Evolutionary conservation across 1,140 invertebrate genomes (phyloP).

Genomic region (Sycobia sp.): DNA sequence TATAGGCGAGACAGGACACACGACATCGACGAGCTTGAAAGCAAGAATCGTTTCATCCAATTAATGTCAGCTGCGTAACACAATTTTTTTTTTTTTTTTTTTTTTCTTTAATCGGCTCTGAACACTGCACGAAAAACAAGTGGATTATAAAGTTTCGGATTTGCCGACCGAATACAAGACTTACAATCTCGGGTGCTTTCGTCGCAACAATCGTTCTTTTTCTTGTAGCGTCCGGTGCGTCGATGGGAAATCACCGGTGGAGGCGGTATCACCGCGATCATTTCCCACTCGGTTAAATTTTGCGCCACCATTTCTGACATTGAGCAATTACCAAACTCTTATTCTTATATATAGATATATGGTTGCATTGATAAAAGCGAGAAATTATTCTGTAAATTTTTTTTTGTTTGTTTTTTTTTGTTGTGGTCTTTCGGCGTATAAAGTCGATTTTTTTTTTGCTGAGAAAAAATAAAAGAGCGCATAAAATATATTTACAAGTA

Average conservation of each 20-base stretch:
- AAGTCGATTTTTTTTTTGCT: not conserved
- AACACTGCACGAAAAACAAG: slow-evolving; percentile 5
- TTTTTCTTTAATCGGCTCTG: not conserved
- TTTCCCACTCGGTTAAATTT: slow-evolving; percentile 37
- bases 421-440: no score
- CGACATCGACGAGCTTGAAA: slow-evolving; percentile 30
- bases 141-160: not conserved
- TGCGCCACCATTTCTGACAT: slow-evolving; percentile 32
- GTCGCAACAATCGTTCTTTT: slow-evolving; percentile 62
- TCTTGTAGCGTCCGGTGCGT: slow-evolving; percentile 59
- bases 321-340: slow-evolving; percentile 21
- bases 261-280: slow-evolving; percentile 40
- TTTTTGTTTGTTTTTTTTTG: not conserved
- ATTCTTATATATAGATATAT: no score
- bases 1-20: slow-evolving; percentile 31
- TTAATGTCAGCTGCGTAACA: not conserved
- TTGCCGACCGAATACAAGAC: slow-evolving; percentile 36
- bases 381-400: not conserved
- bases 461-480: no score
- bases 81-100: not conserved
- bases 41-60: slow-evolving; percentile 19
- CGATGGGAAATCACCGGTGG: slow-evolving; percentile 49
- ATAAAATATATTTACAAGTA: slow-evolving; percentile 26
- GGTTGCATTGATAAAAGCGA: no score
- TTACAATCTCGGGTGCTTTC: slow-evolving; percentile 59